Evolutionary conservation across 1,140 invertebrate species (phyloP), one percentile per base, ranked within the genome.

Genomic region (Zaprionus vittiger): DNA sequence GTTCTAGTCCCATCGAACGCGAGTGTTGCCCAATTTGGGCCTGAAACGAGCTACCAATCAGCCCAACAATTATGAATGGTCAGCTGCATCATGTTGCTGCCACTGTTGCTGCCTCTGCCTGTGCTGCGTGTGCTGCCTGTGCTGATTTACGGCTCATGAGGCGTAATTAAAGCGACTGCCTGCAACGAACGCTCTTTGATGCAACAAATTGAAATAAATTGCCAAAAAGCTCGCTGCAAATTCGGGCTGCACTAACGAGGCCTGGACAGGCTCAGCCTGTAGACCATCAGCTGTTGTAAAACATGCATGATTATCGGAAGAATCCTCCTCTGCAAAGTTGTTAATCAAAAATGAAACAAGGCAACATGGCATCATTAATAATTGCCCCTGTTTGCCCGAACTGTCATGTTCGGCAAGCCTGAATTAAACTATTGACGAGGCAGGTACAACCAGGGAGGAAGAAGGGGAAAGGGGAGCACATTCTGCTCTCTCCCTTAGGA

Each of bases 161-260:
- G 26, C 49, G 54, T 71, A 75, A 75, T 75, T 70, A 75, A 71
- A 49, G 60, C 68, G 34, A 26, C 38, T 38, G 15, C 15, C 31
- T 59, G 54, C 55, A 28, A 24, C 28, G n/a, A 11, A 6, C 24
- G 49, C 37, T 17, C 67, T 74, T 74, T 74, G 72, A 75, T 26
- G 67, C 67, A 71, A 54, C 67, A 75, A 75, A 75, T 75, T 75
- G 73, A 75, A 75, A 75, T 71, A 75, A 75, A 75, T 75, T 75
- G 67, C 31, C 73, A 71, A 75, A 17, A 75, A 75, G 73, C 54
- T 38, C 41, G 17, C 67, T 26, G 26, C 60, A 54, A 63, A 74
- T 57, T 38, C 59, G 66, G 62, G 59, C 59, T 69, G 59, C 57
- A 57, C 52, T 69, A 69, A 69, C 65, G 57, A 73, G 55, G 14